Evolutionary conservation across 2,888 invertebrate genomes (phyloP).

Genomic region (Drosophila prostipennis): DNA sequence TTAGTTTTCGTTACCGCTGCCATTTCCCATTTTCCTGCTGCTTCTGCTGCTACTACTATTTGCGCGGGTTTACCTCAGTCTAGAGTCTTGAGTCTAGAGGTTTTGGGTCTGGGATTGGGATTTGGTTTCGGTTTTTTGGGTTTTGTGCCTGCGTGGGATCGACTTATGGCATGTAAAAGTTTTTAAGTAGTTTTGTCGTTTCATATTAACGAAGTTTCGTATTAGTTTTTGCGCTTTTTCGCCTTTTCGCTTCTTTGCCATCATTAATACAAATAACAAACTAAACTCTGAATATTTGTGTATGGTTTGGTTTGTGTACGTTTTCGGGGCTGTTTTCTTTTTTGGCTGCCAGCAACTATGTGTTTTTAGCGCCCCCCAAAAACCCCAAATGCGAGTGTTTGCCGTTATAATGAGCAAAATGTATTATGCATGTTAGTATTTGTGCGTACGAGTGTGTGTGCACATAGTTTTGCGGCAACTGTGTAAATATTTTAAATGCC

Average conservation of each 20-base stretch:
- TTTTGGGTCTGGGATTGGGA: slow-evolving; percentile 21
- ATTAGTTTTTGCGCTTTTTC: slow-evolving; percentile 69
- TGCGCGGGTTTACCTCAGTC: slow-evolving; percentile 25
- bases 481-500: slow-evolving; percentile 71
- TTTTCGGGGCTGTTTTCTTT: not conserved
- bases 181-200: slow-evolving; percentile 77
- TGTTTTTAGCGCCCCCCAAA: slow-evolving; percentile 32
- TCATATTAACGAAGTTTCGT: slow-evolving; percentile 76
- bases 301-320: slow-evolving; percentile 30
- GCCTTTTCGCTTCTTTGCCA: slow-evolving; percentile 69
- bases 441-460: slow-evolving; percentile 38
- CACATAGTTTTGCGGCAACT: slow-evolving; percentile 63
- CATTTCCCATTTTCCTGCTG: slow-evolving; percentile 33
- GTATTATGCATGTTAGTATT: slow-evolving; percentile 42
- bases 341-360: slow-evolving; percentile 19
- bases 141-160: slow-evolving; percentile 25
- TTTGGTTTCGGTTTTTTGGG: slow-evolving; percentile 10
- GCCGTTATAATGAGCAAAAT: slow-evolving; percentile 69
- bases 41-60: slow-evolving; percentile 18
- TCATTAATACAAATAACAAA: slow-evolving; percentile 75
- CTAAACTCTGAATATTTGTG: slow-evolving; percentile 64
- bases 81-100: slow-evolving; percentile 2
- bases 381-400: slow-evolving; percentile 45
- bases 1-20: slow-evolving; percentile 58
- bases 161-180: slow-evolving; percentile 68